Evolutionary conservation across 2,113 vertebrate genomes (phyloP), one percentile per base, ranked within the genome.

Genomic region (Mungos mungo): DNA sequence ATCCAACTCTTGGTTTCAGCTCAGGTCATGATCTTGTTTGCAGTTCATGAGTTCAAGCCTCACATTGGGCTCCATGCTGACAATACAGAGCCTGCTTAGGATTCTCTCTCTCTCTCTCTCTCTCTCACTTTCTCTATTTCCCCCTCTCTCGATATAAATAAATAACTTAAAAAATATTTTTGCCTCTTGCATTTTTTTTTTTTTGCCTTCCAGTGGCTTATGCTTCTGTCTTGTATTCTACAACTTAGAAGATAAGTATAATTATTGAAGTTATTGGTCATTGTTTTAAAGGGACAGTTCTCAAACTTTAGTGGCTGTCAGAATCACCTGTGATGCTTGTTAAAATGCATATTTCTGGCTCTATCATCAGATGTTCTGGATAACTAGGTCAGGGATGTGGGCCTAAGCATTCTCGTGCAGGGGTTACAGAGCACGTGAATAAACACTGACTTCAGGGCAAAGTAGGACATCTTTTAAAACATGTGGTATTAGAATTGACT

Each of bases 191-290:
- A 27, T 50, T 77, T 77, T 93, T 63, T 60, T n/a, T 80, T 82
- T 84, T 60, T 45, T 41, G 5, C 38, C 50, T 87, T 94, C 90
- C 25, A 80, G 60, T 7, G 27, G 19, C 27, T 31, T 81, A 79
- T 86, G 47, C 10, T 54, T 82, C 19, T 65, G 7, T 84, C 21
- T 87, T 93, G 0, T 33, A 93, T 74, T 83, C n/a, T 80, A 29
- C 11, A 85, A 71, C 88, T 66, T 96, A 68, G 47, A 94, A 93
- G 45, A 80, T 35, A 82, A 91, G 69, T 4, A 60, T 80, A 89
- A 92, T 57, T 93, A 60, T 69, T 93, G 69, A 83, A 92, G 47
- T 81, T 80, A 31, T 47, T 90, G 19, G 16, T 96, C 31, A 76
- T 76, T 93, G 93, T 94, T 90, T 95, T 77, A 86, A 76, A 86